A percentile compares a stretch with the other conserved stretches of the same genome.
These are phyloP conservation scores for Amblyraja radiata DNA, from an alignment of 2,797 vertebrate genomes.

Conservation along the genomic window DNA sequence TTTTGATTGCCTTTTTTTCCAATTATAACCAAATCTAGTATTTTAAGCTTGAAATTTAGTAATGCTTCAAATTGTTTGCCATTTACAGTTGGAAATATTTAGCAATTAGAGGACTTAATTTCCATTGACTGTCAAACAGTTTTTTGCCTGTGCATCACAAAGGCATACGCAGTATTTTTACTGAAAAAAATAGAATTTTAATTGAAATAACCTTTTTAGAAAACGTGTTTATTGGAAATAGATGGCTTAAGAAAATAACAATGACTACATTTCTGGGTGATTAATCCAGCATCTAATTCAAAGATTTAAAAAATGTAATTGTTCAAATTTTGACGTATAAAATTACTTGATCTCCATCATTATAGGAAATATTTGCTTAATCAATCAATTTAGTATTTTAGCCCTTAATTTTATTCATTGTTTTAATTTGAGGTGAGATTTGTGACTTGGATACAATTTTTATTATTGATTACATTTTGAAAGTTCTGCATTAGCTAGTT, in stretches of 20 bases:
- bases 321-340: neutral
- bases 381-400: neutral
- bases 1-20: neutral
- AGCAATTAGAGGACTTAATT: neutral
- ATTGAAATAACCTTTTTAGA: neutral
- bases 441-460: neutral
- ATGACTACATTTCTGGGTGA: neutral
- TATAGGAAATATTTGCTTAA: neutral
- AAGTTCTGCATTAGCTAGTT: neutral
- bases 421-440: neutral
- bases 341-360: neutral
- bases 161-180: neutral
- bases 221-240: neutral
- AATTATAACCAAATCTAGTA: neutral
- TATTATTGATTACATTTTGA: neutral
- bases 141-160: neutral
- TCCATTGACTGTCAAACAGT: neutral
- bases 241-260: neutral
- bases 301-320: neutral
- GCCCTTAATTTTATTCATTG: neutral
- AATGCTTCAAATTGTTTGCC: conserved; percentile 6
- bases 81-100: neutral
- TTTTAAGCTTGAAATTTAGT: neutral
- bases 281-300: neutral
- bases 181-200: neutral